Base-by-base conservation (phyloP, 2,797 vertebrate species). In the Propithecus deckenii region DNA sequence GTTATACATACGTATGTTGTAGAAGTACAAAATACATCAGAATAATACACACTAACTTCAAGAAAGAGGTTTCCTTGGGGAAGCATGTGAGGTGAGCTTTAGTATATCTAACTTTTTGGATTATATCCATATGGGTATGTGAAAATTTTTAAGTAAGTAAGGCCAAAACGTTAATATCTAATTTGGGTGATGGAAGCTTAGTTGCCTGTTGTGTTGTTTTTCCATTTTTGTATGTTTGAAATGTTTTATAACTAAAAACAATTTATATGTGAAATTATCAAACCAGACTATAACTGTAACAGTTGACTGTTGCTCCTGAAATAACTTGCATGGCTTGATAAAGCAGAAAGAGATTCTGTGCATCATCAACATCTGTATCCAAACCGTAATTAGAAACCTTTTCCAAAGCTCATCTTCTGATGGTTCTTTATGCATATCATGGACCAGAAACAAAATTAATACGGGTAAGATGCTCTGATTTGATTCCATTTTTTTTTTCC, bases 361-460 rank as follows among this genome's bases (percentile, higher is more conserved):
- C 15, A 69, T 87, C 81, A 75, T 79, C 67, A 63, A 59, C 28
- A 83, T 46, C 78, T 79, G 12, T 86, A 65, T 95, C n/a, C 75
- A 96, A 95, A 94, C 35, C 30, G 14, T 46, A 89, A 85, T 89
- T 93, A 90, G 80, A 93, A 86, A 52, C 23, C 28, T 83, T 92
- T 86, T 79, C 74, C 79, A 94, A 63, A 94, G 17, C 35, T 86
- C 57, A 71, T 83, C 75, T 85, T 86, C 55, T 55, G 30, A 38
- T 86, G 50, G 13, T 80, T 86, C 63, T 79, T 85, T 48, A 48
- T 74, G 43, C 41, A 90, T 89, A 89, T 94, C 25, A 79, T 75
- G 46, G 55, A 5, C 57, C 74, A 88, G 67, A 84, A 94, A 46
- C 84, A 96, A 91, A 97, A 92, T 48, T 84, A 92, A 63, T 92